These are phyloP conservation scores for Brachyrhaphis roseni DNA, from an alignment of 2,797 vertebrate species.

Conservation along the genomic window DNA sequence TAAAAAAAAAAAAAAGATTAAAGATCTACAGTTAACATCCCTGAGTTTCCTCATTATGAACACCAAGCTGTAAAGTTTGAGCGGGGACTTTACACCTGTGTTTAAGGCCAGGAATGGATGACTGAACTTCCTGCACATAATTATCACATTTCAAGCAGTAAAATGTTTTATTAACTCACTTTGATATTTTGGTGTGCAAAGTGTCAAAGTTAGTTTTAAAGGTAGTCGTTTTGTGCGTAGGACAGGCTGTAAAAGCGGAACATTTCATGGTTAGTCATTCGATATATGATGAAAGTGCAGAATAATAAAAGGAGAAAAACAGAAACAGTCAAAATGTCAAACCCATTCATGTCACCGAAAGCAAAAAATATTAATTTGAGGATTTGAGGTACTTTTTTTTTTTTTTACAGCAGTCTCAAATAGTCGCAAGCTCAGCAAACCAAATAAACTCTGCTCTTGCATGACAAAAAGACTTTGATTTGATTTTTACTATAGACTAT, in stretches of 20 bases:
- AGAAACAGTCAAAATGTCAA: not conserved
- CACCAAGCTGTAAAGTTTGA: constrained; percentile 50
- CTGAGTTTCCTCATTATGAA: constrained; percentile 49
- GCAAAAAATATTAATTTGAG: not conserved
- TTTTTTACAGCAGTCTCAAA: not conserved
- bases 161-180: constrained; percentile 19
- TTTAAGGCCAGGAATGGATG: constrained; percentile 28
- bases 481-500: constrained; percentile 29
- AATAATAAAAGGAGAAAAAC: not conserved
- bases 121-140: constrained; percentile 54
- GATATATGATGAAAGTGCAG: not conserved
- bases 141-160: constrained; percentile 51
- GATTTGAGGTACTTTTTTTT: not conserved
- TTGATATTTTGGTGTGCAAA: constrained; percentile 6
- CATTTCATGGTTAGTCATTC: not conserved
- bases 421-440: not conserved
- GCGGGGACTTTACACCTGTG: constrained; percentile 51
- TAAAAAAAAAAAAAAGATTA: constrained; percentile 33
- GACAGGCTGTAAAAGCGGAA: not conserved
- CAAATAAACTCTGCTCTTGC: not conserved
- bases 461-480: constrained; percentile 13
- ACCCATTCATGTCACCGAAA: not conserved
- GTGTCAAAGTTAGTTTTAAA: constrained; percentile 6
- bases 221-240: not conserved
- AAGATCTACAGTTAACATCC: constrained; percentile 48